phyloP scores from a whole-genome alignment of 2,888 invertebrate species.

The Chrysolina haemoptera region DNA sequence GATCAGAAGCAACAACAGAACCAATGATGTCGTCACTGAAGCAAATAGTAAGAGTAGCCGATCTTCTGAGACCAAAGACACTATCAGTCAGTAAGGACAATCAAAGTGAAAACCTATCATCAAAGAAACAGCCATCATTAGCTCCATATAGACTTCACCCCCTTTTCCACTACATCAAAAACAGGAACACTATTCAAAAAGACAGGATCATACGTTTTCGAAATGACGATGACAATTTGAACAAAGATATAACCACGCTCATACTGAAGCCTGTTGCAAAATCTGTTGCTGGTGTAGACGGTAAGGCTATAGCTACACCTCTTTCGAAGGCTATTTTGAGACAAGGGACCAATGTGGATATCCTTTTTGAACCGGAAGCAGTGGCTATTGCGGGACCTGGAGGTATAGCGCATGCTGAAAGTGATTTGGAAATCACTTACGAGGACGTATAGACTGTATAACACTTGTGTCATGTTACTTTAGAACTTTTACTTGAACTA shows the following conservation, averaged over 20 bases:
- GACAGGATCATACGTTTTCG: constrained; percentile 60
- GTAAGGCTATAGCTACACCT: constrained; percentile 81
- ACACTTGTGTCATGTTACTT: no score
- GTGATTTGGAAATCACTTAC: constrained; percentile 75
- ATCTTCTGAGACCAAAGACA: constrained; percentile 17
- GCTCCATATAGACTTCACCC: constrained; percentile 64
- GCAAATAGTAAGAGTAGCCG: constrained; percentile 40
- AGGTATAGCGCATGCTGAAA: constrained; percentile 83
- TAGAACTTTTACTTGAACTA: no score
- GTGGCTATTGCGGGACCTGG: constrained; percentile 83
- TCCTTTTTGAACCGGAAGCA: constrained; percentile 79
- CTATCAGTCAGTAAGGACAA: background rate
- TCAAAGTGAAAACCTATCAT: constrained; percentile 7
- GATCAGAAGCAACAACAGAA: constrained; percentile 20
- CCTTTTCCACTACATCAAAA: constrained; percentile 63
- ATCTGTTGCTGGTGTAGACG: constrained; percentile 77
- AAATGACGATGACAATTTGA: constrained; percentile 48
- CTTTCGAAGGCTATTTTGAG: constrained; percentile 77
- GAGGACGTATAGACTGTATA: constrained; percentile 54
- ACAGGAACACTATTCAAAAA: constrained; percentile 59
- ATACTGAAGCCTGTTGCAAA: constrained; percentile 78
- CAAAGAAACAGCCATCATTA: constrained; percentile 43
- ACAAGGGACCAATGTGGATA: constrained; percentile 75
- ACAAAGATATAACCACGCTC: constrained; percentile 66
- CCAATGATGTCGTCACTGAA: constrained; percentile 31